Conservation (phyloP, 2,113 vertebrate genomes). For the Irena cyanogastra region DNA sequence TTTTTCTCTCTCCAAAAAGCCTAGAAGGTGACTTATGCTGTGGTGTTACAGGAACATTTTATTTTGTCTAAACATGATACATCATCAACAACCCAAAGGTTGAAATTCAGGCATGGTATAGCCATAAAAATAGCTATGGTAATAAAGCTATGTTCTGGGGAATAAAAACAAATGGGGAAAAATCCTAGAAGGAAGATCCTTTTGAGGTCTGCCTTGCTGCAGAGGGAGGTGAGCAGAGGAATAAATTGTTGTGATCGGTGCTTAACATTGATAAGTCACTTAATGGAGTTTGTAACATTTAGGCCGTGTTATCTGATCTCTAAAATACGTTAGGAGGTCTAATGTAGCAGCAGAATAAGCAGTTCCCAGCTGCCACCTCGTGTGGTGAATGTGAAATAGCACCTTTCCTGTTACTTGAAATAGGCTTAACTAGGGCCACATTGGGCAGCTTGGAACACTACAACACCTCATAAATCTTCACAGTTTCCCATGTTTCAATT, state of each 20-base stretch:
- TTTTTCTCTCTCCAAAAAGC: neutral
- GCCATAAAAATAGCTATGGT: neutral
- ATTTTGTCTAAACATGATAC: neutral
- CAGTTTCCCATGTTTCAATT: neutral
- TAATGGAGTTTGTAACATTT: neutral
- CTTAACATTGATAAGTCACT: neutral
- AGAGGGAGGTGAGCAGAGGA: neutral
- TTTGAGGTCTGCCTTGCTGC: neutral
- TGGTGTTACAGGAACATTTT: neutral
- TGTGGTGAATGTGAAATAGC: neutral
- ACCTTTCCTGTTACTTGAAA: neutral
- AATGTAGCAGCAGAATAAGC: neutral
- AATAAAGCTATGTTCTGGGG: neutral
- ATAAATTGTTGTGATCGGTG: neutral
- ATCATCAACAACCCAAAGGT: neutral
- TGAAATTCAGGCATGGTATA: neutral
- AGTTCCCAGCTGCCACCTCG: neutral
- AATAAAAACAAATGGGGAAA: neutral
- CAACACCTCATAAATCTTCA: neutral
- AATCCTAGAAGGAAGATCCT: neutral
- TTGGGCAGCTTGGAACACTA: neutral
- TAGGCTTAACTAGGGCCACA: neutral
- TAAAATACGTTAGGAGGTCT: neutral
- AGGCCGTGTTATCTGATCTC: neutral
- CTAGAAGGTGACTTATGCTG: neutral